phyloP scores from a whole-genome alignment of 2,888 invertebrate genomes.

The Lymantria dispar region DNA sequence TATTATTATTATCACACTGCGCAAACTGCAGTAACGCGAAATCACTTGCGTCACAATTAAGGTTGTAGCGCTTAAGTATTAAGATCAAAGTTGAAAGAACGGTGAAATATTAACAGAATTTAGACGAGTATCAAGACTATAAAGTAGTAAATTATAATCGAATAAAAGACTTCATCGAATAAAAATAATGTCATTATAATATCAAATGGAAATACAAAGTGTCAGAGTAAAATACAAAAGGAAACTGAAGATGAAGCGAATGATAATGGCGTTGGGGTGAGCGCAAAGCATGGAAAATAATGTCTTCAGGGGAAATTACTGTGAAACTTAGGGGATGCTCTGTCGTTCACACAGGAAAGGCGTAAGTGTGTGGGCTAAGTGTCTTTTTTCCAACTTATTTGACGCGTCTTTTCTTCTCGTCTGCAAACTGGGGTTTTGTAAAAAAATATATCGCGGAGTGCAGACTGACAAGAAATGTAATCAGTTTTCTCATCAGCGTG shows the following conservation, averaged over 20 bases:
- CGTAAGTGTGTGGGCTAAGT: slow-evolving; percentile 63
- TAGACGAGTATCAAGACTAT: too few species aligned
- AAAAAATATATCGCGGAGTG: slow-evolving; percentile 46
- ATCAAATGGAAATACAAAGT: slow-evolving; percentile 37
- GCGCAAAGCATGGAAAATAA: slow-evolving; percentile 60
- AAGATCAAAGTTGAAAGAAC: too few species aligned
- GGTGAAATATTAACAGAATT: too few species aligned
- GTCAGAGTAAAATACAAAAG: slow-evolving; percentile 42
- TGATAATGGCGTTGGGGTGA: slow-evolving; percentile 45
- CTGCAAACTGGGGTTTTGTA: slow-evolving; percentile 38
- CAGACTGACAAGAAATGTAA: slow-evolving; percentile 44
- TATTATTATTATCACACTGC: too few species aligned
- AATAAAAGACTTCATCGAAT: slow-evolving; percentile 8
- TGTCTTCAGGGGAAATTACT: slow-evolving; percentile 63
- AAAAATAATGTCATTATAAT: slow-evolving; percentile 26
- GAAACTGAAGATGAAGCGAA: slow-evolving; percentile 38
- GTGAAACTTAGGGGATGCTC: slow-evolving; percentile 47
- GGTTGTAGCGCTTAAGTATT: too few species aligned
- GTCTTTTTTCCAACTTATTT: slow-evolving; percentile 73
- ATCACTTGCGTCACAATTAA: too few species aligned
- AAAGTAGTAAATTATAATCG: too few species aligned
- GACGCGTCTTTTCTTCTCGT: slow-evolving; percentile 48
- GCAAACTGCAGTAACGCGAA: too few species aligned
- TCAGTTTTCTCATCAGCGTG: slow-evolving; percentile 41
- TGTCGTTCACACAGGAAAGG: slow-evolving; percentile 42